Percentiles rank a stretch among this genome's conserved stretches.
Evolutionary conservation across 1,140 invertebrate species (phyloP).

Genomic region (Eupristina koningsbergeri): DNA sequence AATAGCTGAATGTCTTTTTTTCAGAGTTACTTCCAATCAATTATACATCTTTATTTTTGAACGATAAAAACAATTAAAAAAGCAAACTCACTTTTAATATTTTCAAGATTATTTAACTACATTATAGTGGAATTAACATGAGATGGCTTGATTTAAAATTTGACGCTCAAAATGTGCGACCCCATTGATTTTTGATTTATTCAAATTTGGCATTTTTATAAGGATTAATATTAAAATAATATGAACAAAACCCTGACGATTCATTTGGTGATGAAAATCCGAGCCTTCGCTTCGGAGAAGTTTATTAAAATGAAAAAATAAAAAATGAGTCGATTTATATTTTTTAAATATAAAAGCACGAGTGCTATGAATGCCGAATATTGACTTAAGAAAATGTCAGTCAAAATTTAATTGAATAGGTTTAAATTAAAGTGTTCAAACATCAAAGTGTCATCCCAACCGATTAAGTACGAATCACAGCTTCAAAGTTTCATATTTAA

Average conservation of each 20-base stretch:
- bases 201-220: too few species aligned
- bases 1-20: too few species aligned
- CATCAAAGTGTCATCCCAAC: background rate
- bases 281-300: background rate
- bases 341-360: background rate
- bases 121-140: too few species aligned
- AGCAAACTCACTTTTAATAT: too few species aligned
- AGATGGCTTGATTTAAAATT: too few species aligned
- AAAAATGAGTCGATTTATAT: background rate
- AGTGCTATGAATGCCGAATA: background rate
- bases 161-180: too few species aligned
- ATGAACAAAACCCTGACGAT: background rate
- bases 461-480: too few species aligned
- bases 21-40: too few species aligned
- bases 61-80: too few species aligned
- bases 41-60: too few species aligned
- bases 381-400: background rate
- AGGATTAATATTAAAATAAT: conserved; percentile 5
- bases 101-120: too few species aligned
- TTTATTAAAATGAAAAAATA: background rate
- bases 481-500: background rate
- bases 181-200: too few species aligned
- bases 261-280: background rate
- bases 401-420: background rate
- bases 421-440: background rate